Base-by-base conservation (phyloP, 2,888 invertebrate species). In the Eilema depressum region DNA sequence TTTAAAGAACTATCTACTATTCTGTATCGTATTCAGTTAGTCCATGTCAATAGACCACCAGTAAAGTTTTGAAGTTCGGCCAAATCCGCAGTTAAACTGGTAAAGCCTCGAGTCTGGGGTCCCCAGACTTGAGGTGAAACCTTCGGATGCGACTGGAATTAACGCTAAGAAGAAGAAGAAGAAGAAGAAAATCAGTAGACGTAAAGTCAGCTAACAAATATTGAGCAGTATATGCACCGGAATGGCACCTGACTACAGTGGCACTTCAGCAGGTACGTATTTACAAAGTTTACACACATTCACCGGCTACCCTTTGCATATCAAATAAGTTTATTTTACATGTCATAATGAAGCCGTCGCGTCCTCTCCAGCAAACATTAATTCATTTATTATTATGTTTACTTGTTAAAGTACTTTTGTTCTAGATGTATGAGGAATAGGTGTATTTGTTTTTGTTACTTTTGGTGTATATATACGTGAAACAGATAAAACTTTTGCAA, bases 251-350 rank as follows among this genome's bases (percentile, higher is more conserved):
- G 3, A 3, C 23, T 26, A 0, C 25, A 23, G 20, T 28, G 25
- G 23, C 25, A 33, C 25, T 33, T 57, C 25, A 33, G 23, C 57
- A 25, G 11, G 17, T 25, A 33, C 64, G 71, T 75, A 81, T 76
- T 64, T 68, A 64, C 74, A 69, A 70, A 73, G 71, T 71, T 75
- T 74, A 74, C 72, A 72, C 67, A 70, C 71, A 30, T 65, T 70
- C 62, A 47, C 63, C 71, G 37, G 63, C 37, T 69, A 26, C 76
- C 70, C 71, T 77, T 72, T 77, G 75, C 71, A 78, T 80, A 75
- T 75, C 73, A 64, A 78, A 77, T 73, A 30, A 59, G 73, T 75
- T 76, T 77, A 81, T 74, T 77, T 74, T 65, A 75, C 73, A 74
- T 33, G 28, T 64, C 41, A 25, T 71, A 78, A 77, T 80, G 69